Evolutionary conservation across 37 sponge, comb jelly and placozoan genomes (phyloP).

Genomic region (Halichondria panicea): DNA sequence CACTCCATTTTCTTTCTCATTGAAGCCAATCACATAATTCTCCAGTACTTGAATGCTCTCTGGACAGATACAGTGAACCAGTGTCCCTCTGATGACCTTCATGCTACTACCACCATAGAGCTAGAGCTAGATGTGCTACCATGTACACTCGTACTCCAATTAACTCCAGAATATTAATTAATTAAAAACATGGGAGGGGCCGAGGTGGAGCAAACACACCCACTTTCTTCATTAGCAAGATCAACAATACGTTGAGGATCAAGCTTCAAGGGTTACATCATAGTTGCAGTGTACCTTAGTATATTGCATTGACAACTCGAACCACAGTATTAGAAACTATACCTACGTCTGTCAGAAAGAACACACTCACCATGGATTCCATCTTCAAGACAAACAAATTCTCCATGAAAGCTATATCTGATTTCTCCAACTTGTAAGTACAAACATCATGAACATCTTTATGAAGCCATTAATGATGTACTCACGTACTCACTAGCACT

Average conservation of each 20-base stretch:
- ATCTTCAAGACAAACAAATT: slow-evolving; percentile 49
- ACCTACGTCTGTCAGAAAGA: too few relatives aligned
- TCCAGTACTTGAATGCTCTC: slow-evolving; percentile 4
- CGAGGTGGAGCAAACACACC: too few relatives aligned
- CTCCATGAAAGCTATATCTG: slow-evolving; percentile 47
- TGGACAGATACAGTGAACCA: slow-evolving; percentile 13
- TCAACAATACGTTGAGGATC: too few relatives aligned
- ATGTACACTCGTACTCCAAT: too few relatives aligned
- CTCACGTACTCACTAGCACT: neutral
- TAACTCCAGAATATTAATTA: too few relatives aligned
- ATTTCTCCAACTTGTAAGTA: slow-evolving; percentile 74
- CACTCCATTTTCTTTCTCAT: slow-evolving; percentile 20
- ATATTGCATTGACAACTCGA: too few relatives aligned
- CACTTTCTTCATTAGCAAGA: too few relatives aligned
- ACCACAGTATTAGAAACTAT: too few relatives aligned
- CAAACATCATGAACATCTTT: neutral
- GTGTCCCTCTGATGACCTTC: slow-evolving; percentile 13
- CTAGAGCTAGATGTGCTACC: too few relatives aligned
- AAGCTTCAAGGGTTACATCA: too few relatives aligned
- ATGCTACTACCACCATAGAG: neutral
- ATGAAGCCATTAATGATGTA: neutral
- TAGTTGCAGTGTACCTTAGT: too few relatives aligned
- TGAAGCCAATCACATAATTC: slow-evolving; percentile 33
- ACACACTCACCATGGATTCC: slow-evolving; percentile 41
- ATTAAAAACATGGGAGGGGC: too few relatives aligned